phyloP scores from a whole-genome alignment of 2,797 vertebrate genomes.

The Lacerta agilis region DNA sequence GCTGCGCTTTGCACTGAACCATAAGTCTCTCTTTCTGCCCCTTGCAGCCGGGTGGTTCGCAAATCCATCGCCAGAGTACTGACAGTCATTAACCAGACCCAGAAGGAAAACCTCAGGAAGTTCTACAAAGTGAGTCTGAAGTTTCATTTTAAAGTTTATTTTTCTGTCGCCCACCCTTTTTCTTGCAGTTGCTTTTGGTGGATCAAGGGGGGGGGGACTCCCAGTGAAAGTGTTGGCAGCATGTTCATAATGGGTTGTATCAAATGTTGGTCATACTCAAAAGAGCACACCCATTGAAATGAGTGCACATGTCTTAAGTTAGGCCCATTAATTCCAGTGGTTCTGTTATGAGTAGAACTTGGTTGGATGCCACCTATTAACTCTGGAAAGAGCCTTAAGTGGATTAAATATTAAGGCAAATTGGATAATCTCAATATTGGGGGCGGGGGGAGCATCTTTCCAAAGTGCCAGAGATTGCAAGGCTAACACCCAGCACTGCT shows the following conservation, averaged over 20 bases:
- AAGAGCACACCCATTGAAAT: no score
- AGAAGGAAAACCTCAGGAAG: conserved; percentile 98
- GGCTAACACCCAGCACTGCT: conserved; percentile 66
- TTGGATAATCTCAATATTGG: not conserved
- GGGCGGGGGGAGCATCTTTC: rapidly evolving
- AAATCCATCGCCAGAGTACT: conserved; percentile 97
- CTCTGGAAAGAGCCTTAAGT: not conserved
- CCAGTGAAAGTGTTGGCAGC: not conserved
- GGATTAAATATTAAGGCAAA: not conserved
- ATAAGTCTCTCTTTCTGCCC: rapidly evolving
- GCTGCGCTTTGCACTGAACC: rapidly evolving
- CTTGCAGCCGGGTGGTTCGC: conserved; percentile 91
- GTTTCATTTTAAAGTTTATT: rapidly evolving
- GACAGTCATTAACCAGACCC: conserved; percentile 99
- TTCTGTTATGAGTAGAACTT: no score
- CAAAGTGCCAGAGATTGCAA: not conserved
- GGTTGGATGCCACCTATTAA: not conserved
- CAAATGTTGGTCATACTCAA: no score
- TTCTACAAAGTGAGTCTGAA: conserved; percentile 91
- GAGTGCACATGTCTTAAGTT: no score
- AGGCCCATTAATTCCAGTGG: no score
- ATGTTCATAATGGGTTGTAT: no score
- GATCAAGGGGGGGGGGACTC: no score
- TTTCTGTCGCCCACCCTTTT: rapidly evolving
- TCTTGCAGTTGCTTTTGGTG: rapidly evolving